These are phyloP conservation scores for Lepidocolaptes lacrymiger DNA, from an alignment of 2,797 vertebrate genomes.

Conservation along the genomic window DNA sequence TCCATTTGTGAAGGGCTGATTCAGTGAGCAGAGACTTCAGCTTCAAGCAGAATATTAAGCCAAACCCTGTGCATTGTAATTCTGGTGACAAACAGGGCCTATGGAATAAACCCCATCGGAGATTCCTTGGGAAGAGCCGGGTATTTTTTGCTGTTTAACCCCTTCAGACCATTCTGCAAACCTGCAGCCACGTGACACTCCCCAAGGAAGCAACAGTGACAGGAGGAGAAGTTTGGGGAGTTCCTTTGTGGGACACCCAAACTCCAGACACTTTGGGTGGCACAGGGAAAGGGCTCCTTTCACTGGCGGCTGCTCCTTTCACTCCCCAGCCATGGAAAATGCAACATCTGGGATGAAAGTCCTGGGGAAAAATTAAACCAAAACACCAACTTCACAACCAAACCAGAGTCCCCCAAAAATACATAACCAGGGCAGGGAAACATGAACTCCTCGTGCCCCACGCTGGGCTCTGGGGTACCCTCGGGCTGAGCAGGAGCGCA, in stretches of 20 bases:
- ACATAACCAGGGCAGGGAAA: background rate
- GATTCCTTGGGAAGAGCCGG: background rate
- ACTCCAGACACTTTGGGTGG: accelerated
- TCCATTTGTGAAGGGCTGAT: slow-evolving; percentile 69
- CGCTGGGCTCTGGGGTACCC: background rate
- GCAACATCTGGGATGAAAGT: background rate
- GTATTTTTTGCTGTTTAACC: slow-evolving; percentile 13
- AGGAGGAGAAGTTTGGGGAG: background rate
- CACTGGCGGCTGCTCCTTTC: background rate
- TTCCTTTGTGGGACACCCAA: background rate
- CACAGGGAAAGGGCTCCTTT: accelerated
- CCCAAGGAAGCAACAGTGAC: background rate
- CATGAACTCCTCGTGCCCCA: background rate
- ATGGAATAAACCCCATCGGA: slow-evolving; percentile 5
- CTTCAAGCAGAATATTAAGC: slow-evolving; percentile 43
- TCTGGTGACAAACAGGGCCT: background rate
- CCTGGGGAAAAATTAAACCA: background rate
- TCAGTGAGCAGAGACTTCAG: slow-evolving; percentile 56
- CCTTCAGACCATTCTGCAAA: background rate
- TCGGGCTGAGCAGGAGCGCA: background rate
- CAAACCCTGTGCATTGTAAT: slow-evolving; percentile 36
- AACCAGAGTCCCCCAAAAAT: background rate
- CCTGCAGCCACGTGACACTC: background rate
- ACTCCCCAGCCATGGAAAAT: accelerated
- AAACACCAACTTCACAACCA: background rate